These are phyloP conservation scores for Suricata suricatta DNA, from an alignment of 2,113 vertebrate genomes.

Conservation along the genomic window DNA sequence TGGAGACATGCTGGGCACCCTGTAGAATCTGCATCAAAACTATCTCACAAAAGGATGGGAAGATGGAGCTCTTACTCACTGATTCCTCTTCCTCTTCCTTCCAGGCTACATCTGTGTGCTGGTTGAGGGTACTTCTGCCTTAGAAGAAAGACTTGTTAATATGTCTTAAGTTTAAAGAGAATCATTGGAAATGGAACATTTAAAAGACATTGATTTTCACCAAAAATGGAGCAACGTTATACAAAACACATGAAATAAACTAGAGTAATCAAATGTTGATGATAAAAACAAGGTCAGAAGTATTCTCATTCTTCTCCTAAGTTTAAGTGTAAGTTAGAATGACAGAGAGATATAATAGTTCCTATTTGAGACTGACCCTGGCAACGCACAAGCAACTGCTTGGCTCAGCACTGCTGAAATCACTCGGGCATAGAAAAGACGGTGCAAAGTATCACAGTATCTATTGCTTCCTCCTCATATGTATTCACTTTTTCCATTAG, in stretches of 20 bases:
- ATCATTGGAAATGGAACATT: not conserved
- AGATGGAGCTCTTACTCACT: not conserved
- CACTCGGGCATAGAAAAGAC: not conserved
- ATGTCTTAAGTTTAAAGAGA: not conserved
- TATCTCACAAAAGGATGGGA: not conserved
- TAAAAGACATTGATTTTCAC: not conserved
- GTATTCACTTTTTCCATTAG: not conserved
- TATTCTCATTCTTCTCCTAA: not conserved
- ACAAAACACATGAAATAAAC: not conserved
- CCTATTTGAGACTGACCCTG: not conserved
- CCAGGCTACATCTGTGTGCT: not conserved
- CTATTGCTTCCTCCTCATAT: not conserved
- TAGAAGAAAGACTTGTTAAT: not conserved
- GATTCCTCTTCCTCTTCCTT: not conserved
- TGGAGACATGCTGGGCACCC: not conserved
- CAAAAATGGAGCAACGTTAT: not conserved
- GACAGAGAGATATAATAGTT: not conserved
- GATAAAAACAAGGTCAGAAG: not conserved
- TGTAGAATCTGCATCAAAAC: not conserved
- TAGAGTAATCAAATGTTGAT: not conserved
- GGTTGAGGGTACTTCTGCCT: fast-evolving
- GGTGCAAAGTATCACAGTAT: not conserved
- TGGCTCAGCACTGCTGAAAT: not conserved
- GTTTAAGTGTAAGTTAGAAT: not conserved
- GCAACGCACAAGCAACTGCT: no score